Evolutionary conservation across 2,888 invertebrate species (phyloP), one percentile per base, ranked within the genome.

Genomic region (Lottia scabra): DNA sequence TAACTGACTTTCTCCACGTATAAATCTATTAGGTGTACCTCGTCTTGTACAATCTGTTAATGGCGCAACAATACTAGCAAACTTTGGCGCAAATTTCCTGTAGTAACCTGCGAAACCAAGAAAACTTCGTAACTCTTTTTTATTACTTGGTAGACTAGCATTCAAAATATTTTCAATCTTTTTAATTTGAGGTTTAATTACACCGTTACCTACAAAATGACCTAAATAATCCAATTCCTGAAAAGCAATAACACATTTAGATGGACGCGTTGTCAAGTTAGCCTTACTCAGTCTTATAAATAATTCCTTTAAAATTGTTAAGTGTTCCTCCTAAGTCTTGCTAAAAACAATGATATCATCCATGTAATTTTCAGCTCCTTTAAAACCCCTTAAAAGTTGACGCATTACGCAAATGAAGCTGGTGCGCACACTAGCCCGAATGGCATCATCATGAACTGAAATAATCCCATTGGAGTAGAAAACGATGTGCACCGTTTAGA

Each of bases 11-110:
- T 26, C 44, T 2, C 16, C 64, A 81, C 78, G 83, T 13, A 19
- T 16, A 26, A 81, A 68, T 48, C 38, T n/a, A 10, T 74, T 65
- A 2, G 64, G 46, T 1, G 13, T 15, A n/a, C 67, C 68, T 63
- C 79, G 79, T 43, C 66, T 70, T 2, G 71, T 70, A 0, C 83
- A 63, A 3, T 65, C 48, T 16, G 72, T 79, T 5, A 80, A 66
- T 1, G 80, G 81, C 15, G 67, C 44, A 5, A 72, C 80, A 26
- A 80, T 43, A 46, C 62, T 63, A 23, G 74, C 43, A 68, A 56
- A 74, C 12, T 68, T 46, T 3, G 74, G 74, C 26, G 72, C 72
- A 43, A 65, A 70, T 13, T 56, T 63, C 10, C 68, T 67, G 46
- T 74, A 74, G 56, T 72, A 74, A 19, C 66, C 46, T 3, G 56